phyloP scores from a whole-genome alignment of 2,113 vertebrate species.

The Eublepharis macularius region DNA sequence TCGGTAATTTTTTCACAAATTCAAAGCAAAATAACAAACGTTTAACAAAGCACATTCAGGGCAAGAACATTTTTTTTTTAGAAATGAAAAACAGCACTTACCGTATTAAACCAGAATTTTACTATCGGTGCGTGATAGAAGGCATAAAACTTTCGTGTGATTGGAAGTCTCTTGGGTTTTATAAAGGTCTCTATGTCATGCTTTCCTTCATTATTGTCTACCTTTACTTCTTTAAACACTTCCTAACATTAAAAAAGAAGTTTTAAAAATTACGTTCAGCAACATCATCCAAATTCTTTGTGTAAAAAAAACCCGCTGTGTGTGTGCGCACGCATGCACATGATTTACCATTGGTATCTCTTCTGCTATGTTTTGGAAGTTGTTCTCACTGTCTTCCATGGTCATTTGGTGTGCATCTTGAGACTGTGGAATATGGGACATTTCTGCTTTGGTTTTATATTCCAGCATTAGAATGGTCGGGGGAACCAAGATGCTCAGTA shows the following conservation, averaged over 20 bases:
- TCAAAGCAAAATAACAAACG: not conserved
- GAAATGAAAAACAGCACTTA: constrained; percentile 55
- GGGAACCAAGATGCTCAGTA: constrained; percentile 94
- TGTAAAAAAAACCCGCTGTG: not conserved
- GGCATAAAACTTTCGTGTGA: constrained; percentile 95
- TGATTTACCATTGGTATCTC: constrained; percentile 91
- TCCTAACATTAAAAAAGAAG: constrained; percentile 78
- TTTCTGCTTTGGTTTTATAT: constrained; percentile 98
- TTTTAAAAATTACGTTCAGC: constrained; percentile 18
- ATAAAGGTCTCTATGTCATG: constrained; percentile 86
- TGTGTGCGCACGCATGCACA: not conserved
- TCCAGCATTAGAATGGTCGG: constrained; percentile 96
- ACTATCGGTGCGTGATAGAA: constrained; percentile 99
- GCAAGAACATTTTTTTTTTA: not conserved
- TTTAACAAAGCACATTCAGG: not conserved
- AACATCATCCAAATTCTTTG: not conserved
- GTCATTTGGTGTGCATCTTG: constrained; percentile 98
- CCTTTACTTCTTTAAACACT: constrained; percentile 91
- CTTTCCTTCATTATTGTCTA: constrained; percentile 82
- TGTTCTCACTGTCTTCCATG: constrained; percentile 98
- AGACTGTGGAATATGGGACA: constrained; percentile 98
- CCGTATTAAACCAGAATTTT: constrained; percentile 99
- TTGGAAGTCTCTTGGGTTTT: constrained; percentile 90
- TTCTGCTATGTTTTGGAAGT: constrained; percentile 87
- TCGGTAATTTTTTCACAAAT: too few species aligned